These are phyloP conservation scores for Ceyx melanurus DNA, from an alignment of 2,113 vertebrate genomes.

Conservation along the genomic window DNA sequence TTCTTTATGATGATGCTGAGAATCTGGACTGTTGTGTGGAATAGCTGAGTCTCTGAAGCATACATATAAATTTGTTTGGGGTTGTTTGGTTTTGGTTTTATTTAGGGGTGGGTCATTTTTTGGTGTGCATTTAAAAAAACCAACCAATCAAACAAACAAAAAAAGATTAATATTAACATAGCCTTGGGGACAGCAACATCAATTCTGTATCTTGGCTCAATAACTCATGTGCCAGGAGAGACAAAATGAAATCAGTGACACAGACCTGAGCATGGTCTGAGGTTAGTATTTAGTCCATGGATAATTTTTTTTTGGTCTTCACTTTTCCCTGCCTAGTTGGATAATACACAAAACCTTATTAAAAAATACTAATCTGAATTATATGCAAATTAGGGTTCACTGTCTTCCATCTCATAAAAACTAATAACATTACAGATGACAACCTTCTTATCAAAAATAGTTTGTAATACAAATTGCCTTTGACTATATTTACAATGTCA, in stretches of 20 bases:
- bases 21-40: not conserved
- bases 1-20: not conserved
- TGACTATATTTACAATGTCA: conserved; percentile 63
- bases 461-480: conserved; percentile 58
- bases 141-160: no score
- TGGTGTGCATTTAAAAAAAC: not conserved
- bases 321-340: not conserved
- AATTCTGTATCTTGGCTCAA: not conserved
- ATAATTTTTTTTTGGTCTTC: not conserved
- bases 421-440: conserved; percentile 39
- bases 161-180: not conserved
- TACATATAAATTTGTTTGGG: not conserved
- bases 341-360: conserved; percentile 30
- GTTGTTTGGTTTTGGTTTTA: not conserved
- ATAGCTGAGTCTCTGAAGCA: not conserved
- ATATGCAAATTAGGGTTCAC: conserved; percentile 46
- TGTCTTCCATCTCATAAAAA: conserved; percentile 49
- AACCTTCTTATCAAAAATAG: conserved; percentile 48
- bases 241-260: not conserved
- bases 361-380: conserved; percentile 43
- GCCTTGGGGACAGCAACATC: not conserved
- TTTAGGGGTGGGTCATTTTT: not conserved
- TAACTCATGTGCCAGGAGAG: not conserved
- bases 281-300: not conserved
- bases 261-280: not conserved